A percentile compares a stretch with the other conserved stretches of the same genome.
Evolutionary conservation across 2,797 vertebrate species (phyloP).

Genomic region (Paratrypauchen microcephalus): DNA sequence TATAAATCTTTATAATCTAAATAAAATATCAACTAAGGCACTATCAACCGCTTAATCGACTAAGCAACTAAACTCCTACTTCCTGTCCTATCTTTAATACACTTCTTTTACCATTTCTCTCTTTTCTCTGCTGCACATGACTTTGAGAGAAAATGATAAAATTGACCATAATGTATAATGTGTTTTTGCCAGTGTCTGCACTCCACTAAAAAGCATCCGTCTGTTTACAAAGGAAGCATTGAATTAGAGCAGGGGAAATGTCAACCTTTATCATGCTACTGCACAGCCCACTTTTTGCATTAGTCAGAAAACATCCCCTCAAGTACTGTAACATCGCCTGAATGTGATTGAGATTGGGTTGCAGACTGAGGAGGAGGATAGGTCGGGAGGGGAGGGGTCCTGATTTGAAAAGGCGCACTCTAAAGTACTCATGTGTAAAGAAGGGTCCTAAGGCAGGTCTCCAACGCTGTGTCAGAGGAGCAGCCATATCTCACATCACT

Average conservation of each 20-base stretch:
- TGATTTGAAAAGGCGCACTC: constrained; percentile 63
- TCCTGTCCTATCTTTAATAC: background rate
- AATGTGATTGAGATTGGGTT: constrained; percentile 67
- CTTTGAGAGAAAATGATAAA: constrained; percentile 61
- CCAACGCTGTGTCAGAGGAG: constrained; percentile 64
- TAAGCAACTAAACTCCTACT: too few relatives aligned
- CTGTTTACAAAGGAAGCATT: constrained; percentile 71
- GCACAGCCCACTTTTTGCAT: constrained; percentile 61
- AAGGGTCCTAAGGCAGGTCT: constrained; percentile 60
- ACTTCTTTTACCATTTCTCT: constrained; percentile 71
- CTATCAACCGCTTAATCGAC: too few relatives aligned
- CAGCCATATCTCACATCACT: constrained; percentile 64
- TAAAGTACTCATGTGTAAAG: constrained; percentile 60
- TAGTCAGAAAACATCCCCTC: constrained; percentile 62
- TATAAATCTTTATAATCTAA: too few relatives aligned
- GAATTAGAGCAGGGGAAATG: constrained; percentile 73
- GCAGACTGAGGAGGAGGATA: constrained; percentile 33
- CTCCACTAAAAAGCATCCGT: constrained; percentile 31
- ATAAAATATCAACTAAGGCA: too few relatives aligned
- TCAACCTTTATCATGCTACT: constrained; percentile 71
- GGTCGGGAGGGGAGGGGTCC: constrained; percentile 45
- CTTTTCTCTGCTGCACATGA: constrained; percentile 62
- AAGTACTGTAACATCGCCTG: constrained; percentile 64
- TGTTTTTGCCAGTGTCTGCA: constrained; percentile 25
- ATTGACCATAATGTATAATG: constrained; percentile 57